phyloP scores from a whole-genome alignment of 2,113 vertebrate genomes.

The Tauraco erythrolophus region DNA sequence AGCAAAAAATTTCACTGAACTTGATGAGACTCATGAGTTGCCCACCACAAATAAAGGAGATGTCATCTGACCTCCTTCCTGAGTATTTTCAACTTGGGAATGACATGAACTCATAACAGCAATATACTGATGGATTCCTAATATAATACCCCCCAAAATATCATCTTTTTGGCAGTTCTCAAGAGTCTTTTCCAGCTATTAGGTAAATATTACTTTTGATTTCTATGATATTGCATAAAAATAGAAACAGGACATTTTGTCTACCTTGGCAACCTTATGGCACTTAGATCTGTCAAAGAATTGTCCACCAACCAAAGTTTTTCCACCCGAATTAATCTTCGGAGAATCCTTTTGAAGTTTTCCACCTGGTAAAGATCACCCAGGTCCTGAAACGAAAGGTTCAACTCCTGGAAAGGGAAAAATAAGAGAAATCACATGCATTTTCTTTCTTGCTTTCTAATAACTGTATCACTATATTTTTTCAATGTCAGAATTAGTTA shows the following conservation, averaged over 20 bases:
- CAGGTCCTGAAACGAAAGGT: slow-evolving; percentile 93
- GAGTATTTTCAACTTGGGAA: background rate
- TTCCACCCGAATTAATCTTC: slow-evolving; percentile 89
- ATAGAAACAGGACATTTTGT: background rate
- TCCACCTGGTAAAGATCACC: slow-evolving; percentile 89
- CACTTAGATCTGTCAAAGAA: slow-evolving; percentile 87
- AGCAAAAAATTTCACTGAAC: background rate
- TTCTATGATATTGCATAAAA: background rate
- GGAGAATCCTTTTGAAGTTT: slow-evolving; percentile 89
- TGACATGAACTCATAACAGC: background rate
- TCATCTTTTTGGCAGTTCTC: background rate
- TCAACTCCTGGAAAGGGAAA: slow-evolving; percentile 82
- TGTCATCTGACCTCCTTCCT: background rate
- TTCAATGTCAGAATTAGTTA: background rate
- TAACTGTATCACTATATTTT: background rate
- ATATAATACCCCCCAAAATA: background rate
- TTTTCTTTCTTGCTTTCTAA: background rate
- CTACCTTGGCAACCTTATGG: slow-evolving; percentile 92
- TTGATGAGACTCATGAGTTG: background rate
- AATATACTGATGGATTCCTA: background rate
- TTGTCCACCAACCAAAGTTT: slow-evolving; percentile 92
- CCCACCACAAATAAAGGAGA: background rate
- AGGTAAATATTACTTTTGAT: background rate
- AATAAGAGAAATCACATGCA: background rate
- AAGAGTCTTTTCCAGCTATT: background rate